Percentiles rank a stretch among this genome's conserved stretches.
Evolutionary conservation across 1,140 invertebrate species (phyloP).

Genomic region (Neodiprion virginianus): DNA sequence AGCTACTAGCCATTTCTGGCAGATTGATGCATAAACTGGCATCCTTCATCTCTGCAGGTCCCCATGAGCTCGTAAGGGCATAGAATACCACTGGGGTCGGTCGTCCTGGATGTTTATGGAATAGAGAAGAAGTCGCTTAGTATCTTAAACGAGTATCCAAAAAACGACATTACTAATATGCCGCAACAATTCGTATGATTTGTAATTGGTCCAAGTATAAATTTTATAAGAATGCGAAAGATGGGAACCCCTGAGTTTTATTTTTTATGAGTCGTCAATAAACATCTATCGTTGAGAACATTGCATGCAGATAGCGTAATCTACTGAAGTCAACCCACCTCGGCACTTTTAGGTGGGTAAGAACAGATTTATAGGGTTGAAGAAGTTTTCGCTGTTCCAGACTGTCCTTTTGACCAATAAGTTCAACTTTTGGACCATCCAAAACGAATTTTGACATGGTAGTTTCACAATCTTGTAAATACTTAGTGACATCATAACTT

Average conservation of each 20-base stretch:
- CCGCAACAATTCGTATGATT: neutral
- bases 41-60: slow-evolving; percentile 56
- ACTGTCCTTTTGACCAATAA: neutral
- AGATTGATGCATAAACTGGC: slow-evolving; percentile 51
- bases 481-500: neutral
- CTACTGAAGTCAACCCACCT: slow-evolving; percentile 43
- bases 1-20: slow-evolving; percentile 40
- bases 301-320: too few relatives aligned
- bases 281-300: neutral
- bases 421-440: neutral
- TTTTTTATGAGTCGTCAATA: too few relatives aligned
- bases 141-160: neutral
- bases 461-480: neutral
- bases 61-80: slow-evolving; percentile 59
- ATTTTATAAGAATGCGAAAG: too few relatives aligned
- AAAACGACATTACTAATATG: neutral
- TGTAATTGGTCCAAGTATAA: too few relatives aligned
- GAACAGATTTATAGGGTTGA: slow-evolving; percentile 51
- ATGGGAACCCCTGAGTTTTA: too few relatives aligned
- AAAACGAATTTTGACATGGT: neutral
- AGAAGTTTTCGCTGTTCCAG: neutral
- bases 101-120: slow-evolving; percentile 41
- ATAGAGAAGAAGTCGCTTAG: neutral
- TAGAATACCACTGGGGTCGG: slow-evolving; percentile 51
- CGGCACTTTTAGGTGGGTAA: slow-evolving; percentile 44